phyloP scores from a whole-genome alignment of 1,140 invertebrate genomes.

The Drosophila elegans region DNA sequence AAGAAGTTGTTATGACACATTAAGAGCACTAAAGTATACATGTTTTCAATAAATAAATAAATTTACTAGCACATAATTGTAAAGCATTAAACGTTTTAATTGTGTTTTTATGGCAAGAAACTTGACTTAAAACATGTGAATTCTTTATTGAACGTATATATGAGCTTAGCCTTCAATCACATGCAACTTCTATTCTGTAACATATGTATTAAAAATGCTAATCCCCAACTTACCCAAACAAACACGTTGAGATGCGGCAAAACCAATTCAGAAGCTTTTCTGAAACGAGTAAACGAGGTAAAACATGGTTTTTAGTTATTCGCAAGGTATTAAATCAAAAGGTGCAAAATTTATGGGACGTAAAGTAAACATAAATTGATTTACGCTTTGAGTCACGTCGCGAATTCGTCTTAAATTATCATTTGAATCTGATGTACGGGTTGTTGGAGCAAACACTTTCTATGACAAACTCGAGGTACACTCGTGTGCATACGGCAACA shows the following conservation, averaged over 20 bases:
- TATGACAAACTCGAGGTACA: conserved; percentile 69
- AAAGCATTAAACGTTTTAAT: too few relatives aligned
- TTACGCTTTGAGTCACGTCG: conserved; percentile 57
- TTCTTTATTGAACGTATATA: too few relatives aligned
- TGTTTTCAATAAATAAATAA: too few relatives aligned
- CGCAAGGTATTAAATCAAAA: conserved; percentile 8
- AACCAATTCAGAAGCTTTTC: conserved; percentile 34
- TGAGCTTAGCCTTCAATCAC: too few relatives aligned
- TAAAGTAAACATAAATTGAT: conserved; percentile 24
- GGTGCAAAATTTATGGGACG: conserved; percentile 10
- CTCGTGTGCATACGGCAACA: conserved; percentile 46
- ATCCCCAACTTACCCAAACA: conserved; percentile 48
- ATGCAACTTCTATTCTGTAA: too few relatives aligned
- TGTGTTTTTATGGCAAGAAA: too few relatives aligned
- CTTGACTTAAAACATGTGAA: too few relatives aligned
- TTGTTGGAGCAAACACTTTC: conserved; percentile 60
- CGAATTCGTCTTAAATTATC: conserved; percentile 63
- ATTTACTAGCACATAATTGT: too few relatives aligned
- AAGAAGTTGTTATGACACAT: too few relatives aligned
- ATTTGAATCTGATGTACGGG: conserved; percentile 68
- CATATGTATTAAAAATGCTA: too few relatives aligned
- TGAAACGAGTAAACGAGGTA: conserved; percentile 42
- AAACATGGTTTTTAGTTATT: conserved; percentile 39
- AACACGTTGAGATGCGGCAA: conserved; percentile 14
- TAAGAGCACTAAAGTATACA: too few relatives aligned